These are phyloP conservation scores for Eubucco bourcierii DNA, from an alignment of 2,113 vertebrate genomes.

Conservation along the genomic window DNA sequence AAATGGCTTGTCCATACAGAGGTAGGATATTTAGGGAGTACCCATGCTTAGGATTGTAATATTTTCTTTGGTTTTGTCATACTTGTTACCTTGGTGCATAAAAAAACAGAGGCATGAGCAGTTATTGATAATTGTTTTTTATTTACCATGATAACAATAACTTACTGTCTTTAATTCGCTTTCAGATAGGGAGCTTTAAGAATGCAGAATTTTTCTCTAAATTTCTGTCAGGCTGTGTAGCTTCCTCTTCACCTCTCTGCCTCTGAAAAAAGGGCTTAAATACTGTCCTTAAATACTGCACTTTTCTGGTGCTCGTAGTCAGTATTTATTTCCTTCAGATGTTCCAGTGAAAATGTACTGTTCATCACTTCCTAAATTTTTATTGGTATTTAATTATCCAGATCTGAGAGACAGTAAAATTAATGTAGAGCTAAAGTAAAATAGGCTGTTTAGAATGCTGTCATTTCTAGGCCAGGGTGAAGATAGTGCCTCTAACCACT, in stretches of 20 bases:
- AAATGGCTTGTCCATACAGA: background rate
- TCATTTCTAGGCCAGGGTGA: background rate
- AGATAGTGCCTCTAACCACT: background rate
- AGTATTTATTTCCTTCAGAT: background rate
- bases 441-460: background rate
- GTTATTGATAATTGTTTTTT: background rate
- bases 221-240: fast-evolving
- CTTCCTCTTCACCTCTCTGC: background rate
- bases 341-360: background rate
- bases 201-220: background rate
- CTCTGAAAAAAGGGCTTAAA: background rate
- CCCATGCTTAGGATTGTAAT: background rate
- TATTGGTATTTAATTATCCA: background rate
- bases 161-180: background rate
- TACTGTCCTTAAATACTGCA: fast-evolving
- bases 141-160: background rate
- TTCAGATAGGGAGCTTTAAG: background rate
- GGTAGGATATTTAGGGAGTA: background rate
- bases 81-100: background rate
- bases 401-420: background rate
- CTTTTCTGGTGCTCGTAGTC: background rate
- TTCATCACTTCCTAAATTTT: background rate
- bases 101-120: background rate
- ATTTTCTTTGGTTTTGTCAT: background rate
- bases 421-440: background rate